Conservation (phyloP, 1,140 invertebrate species). For the Drosophila carrolli region DNA sequence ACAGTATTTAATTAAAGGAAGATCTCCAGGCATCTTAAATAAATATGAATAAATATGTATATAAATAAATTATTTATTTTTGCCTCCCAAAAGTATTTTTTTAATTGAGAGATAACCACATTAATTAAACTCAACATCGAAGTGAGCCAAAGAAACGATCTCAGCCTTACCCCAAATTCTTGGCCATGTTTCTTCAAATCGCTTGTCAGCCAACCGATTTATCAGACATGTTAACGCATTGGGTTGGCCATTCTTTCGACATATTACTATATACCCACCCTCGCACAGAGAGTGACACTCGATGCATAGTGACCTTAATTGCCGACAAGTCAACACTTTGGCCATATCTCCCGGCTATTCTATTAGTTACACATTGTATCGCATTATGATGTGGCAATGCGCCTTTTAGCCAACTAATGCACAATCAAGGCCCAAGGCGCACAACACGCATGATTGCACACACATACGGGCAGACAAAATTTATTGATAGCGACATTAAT, state of each 20-base stretch:
- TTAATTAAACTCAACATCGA: too few species aligned
- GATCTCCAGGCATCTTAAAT: too few species aligned
- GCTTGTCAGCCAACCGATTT: slow-evolving; percentile 18
- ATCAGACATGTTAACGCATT: slow-evolving; percentile 18
- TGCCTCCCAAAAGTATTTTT: too few species aligned
- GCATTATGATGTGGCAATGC: slow-evolving; percentile 33
- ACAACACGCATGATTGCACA: slow-evolving; percentile 54
- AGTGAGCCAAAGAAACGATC: background rate
- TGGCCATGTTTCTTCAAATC: slow-evolving; percentile 19
- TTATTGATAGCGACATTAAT: slow-evolving; percentile 80
- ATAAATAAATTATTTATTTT: too few species aligned
- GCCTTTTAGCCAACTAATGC: slow-evolving; percentile 60
- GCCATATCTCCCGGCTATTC: slow-evolving; percentile 64
- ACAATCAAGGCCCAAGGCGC: slow-evolving; percentile 73
- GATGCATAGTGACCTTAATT: slow-evolving; percentile 71
- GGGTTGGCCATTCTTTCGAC: slow-evolving; percentile 21
- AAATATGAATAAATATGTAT: too few species aligned
- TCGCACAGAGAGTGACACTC: slow-evolving; percentile 33
- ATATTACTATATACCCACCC: slow-evolving; percentile 10
- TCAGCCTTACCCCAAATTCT: background rate
- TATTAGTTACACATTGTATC: slow-evolving; percentile 56
- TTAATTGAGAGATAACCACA: too few species aligned
- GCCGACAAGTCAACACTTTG: slow-evolving; percentile 73
- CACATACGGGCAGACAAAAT: slow-evolving; percentile 53
- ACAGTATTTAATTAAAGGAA: too few species aligned